Conservation (phyloP, 2,797 vertebrate genomes). For the Dipus sagitta region DNA sequence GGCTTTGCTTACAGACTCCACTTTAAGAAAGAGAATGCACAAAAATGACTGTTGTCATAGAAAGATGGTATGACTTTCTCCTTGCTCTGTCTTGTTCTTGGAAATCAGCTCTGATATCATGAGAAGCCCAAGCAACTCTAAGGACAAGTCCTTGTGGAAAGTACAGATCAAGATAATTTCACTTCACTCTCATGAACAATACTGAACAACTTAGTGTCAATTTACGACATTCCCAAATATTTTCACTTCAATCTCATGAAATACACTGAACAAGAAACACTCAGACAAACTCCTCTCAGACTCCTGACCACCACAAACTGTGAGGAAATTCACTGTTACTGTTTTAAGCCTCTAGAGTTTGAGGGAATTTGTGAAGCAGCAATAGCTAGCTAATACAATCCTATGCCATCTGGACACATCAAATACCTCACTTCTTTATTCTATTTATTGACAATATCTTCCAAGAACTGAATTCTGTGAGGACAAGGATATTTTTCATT, state of each 20-base stretch:
- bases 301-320: background rate
- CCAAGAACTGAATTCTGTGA: slow-evolving; percentile 31
- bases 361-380: background rate
- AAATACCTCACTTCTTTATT: background rate
- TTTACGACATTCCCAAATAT: background rate
- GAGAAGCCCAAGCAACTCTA: background rate
- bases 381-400: slow-evolving; percentile 10
- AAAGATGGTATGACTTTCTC: background rate
- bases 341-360: slow-evolving; percentile 22
- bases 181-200: no score
- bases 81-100: background rate
- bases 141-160: background rate
- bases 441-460: background rate
- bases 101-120: background rate
- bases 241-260: background rate
- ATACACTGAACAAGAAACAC: background rate
- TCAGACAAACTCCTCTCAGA: background rate
- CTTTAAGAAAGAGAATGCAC: background rate
- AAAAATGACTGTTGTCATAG: background rate
- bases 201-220: background rate
- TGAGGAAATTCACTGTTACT: background rate
- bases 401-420: background rate
- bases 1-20: background rate
- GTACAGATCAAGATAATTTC: no score
- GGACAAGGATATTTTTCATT: background rate